Evolutionary conservation across 1,140 invertebrate genomes (phyloP).

Genomic region (Monomorium pharaonis): DNA sequence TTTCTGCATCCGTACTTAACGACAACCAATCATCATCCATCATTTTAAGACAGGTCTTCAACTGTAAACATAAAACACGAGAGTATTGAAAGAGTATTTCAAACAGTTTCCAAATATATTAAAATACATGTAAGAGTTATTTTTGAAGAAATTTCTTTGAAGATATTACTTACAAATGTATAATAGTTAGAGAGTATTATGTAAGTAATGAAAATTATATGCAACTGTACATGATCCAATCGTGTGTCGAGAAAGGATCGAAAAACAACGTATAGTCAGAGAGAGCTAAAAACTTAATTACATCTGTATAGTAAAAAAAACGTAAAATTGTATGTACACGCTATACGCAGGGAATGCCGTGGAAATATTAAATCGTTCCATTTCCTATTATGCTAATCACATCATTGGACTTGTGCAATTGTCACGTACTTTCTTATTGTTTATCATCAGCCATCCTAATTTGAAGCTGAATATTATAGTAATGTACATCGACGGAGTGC

Average conservation of each 20-base stretch:
- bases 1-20: not conserved
- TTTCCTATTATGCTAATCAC: not conserved
- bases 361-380: not conserved
- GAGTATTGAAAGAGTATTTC: too few species aligned
- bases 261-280: too few species aligned
- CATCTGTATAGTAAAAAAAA: not conserved
- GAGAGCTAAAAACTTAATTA: too few species aligned
- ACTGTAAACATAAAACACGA: not conserved
- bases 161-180: too few species aligned
- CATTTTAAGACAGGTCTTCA: conserved; percentile 13
- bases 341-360: not conserved
- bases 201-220: too few species aligned
- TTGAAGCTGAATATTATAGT: conserved; percentile 42
- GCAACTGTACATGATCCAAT: too few species aligned
- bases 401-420: not conserved
- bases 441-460: conserved; percentile 19
- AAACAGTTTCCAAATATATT: too few species aligned
- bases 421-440: conserved; percentile 17
- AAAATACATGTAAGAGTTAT: too few species aligned
- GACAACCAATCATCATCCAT: conserved; percentile 20
- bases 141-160: too few species aligned
- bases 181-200: too few species aligned
- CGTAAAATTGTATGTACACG: not conserved
- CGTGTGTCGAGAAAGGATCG: too few species aligned
- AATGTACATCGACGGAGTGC: conserved; percentile 32